phyloP scores from a whole-genome alignment of 2,797 vertebrate genomes.

The Leptodactylus fallax region DNA sequence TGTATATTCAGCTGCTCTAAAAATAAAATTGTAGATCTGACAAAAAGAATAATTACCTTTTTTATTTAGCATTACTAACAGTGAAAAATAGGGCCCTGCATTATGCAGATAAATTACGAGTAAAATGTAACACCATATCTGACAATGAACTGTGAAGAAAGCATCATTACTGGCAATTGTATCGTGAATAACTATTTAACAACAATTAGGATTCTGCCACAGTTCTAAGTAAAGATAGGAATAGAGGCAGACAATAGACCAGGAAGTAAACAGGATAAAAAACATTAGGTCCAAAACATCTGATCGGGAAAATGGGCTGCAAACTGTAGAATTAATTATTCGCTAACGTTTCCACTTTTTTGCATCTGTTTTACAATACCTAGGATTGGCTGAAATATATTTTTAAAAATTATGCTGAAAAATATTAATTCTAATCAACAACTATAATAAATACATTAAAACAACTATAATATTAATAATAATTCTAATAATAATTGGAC shows the following conservation, averaged over 20 bases:
- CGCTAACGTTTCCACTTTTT: neutral
- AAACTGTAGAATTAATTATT: neutral
- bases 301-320: neutral
- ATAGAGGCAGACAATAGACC: neutral
- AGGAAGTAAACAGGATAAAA: neutral
- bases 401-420: neutral
- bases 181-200: conserved; percentile 18
- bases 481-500: no score
- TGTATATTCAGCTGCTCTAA: conserved; percentile 4
- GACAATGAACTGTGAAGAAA: conserved; percentile 9
- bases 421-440: neutral
- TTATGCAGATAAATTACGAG: conserved; percentile 15
- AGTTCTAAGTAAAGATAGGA: neutral
- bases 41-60: conserved; percentile 24
- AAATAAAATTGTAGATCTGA: neutral
- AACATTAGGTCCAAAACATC: neutral
- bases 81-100: neutral
- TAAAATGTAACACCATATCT: conserved; percentile 10
- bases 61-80: conserved; percentile 11
- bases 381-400: neutral
- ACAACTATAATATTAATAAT: no score
- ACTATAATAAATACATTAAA: no score
- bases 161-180: conserved; percentile 22
- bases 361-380: neutral
- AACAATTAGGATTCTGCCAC: neutral